Conservation (phyloP, 2,113 vertebrate genomes). For the Erythrocebus patas region DNA sequence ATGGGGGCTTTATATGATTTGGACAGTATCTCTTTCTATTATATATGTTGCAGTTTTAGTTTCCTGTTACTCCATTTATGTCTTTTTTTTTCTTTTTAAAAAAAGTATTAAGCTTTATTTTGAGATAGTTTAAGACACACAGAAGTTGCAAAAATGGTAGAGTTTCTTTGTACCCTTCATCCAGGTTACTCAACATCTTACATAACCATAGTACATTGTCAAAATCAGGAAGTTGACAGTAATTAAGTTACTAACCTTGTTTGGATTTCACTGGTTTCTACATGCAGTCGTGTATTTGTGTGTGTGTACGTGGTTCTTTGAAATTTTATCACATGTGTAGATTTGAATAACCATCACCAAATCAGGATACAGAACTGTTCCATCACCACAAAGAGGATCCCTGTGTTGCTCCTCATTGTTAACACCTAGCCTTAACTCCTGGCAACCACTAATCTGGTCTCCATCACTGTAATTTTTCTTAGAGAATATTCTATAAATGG, state of each 20-base stretch:
- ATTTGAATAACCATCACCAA: not conserved
- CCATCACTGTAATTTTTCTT: not conserved
- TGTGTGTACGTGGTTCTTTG: no score
- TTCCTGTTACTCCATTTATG: not conserved
- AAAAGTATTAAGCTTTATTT: not conserved
- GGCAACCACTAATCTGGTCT: not conserved
- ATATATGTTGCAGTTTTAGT: not conserved
- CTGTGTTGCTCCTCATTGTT: not conserved
- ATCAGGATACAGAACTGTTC: not conserved
- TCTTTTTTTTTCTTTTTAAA: not conserved
- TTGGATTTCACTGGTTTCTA: not conserved
- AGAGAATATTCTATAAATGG: not conserved
- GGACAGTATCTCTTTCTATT: not conserved
- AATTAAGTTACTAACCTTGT: not conserved
- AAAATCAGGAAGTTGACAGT: not conserved
- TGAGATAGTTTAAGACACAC: not conserved
- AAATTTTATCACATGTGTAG: not conserved
- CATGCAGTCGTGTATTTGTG: no score
- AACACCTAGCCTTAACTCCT: not conserved
- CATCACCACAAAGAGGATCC: not conserved
- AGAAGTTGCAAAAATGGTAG: conserved; percentile 19
- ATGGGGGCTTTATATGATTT: not conserved
- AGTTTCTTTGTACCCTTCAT: not conserved
- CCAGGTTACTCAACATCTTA: not conserved
- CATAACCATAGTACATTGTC: not conserved